These are phyloP conservation scores for Tinamus major DNA, from an alignment of 2,797 vertebrate species.

Conservation along the genomic window DNA sequence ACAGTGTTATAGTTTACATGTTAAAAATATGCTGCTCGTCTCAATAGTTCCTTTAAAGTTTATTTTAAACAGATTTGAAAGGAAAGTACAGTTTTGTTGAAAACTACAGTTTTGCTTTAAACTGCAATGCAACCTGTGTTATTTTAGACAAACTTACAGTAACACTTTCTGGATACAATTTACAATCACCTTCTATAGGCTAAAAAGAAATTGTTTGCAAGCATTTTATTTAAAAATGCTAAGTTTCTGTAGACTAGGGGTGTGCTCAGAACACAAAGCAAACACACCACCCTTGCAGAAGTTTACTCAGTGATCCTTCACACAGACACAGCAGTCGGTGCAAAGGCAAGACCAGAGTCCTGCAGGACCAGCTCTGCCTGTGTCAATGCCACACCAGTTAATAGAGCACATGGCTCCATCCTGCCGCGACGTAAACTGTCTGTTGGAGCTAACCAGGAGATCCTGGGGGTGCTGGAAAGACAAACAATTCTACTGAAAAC, in stretches of 20 bases:
- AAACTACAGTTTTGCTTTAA: not conserved
- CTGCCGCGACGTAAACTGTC: not conserved
- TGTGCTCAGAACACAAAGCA: not conserved
- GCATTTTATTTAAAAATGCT: not conserved
- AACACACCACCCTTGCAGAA: not conserved
- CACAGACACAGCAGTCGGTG: not conserved
- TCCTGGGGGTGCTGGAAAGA: not conserved
- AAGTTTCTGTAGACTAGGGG: not conserved
- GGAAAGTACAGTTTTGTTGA: not conserved
- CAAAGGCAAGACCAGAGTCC: accelerated
- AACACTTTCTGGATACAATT: not conserved
- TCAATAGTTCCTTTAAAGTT: not conserved
- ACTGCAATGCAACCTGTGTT: no score
- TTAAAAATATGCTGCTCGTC: not conserved
- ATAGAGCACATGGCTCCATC: not conserved
- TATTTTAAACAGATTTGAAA: not conserved
- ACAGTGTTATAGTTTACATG: not conserved
- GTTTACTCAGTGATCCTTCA: accelerated
- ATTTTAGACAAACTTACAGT: accelerated
- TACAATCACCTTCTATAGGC: not conserved
- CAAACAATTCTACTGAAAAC: not conserved
- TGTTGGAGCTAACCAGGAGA: not conserved
- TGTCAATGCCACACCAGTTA: not conserved
- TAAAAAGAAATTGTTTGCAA: not conserved
- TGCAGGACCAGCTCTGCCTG: not conserved